phyloP scores from a whole-genome alignment of 2,888 invertebrate species.

The Drosophila demipolita region DNA sequence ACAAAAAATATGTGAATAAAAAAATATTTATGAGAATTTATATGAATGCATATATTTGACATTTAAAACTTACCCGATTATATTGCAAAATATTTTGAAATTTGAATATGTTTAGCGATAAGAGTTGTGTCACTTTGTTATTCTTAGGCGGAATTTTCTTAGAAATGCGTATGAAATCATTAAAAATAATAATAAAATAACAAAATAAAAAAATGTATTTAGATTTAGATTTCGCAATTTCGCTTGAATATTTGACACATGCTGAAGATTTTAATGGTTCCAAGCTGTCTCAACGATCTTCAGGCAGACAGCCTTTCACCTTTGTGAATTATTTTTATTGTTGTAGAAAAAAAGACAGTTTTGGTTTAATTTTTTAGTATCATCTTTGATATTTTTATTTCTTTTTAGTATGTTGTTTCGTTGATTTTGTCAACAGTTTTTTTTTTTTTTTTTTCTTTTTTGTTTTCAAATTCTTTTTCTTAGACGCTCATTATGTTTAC shows the following conservation, averaged over 20 bases:
- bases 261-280: slow-evolving; percentile 2
- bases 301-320: slow-evolving; percentile 11
- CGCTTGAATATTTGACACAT: slow-evolving; percentile 12
- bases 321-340: not conserved
- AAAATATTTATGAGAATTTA: not conserved
- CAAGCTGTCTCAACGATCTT: not conserved
- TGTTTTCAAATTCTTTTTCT: slow-evolving; percentile 66
- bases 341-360: slow-evolving; percentile 16
- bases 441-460: slow-evolving; percentile 37
- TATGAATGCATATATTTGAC: slow-evolving; percentile 7
- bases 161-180: slow-evolving; percentile 30
- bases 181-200: not conserved
- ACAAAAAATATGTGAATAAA: not conserved
- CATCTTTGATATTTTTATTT: slow-evolving; percentile 64
- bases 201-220: too few relatives aligned
- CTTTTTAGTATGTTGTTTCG: slow-evolving; percentile 54
- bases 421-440: slow-evolving; percentile 56
- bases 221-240: slow-evolving; percentile 19
- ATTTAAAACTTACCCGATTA: slow-evolving; percentile 11
- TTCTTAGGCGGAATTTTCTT: not conserved
- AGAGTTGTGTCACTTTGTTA: not conserved
- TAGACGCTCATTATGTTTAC: slow-evolving; percentile 74
- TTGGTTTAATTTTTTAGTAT: slow-evolving; percentile 69
- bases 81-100: slow-evolving; percentile 52
- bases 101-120: not conserved